Evolutionary conservation across 2,113 vertebrate genomes (phyloP).

Genomic region (Cyanoramphus novaezelandiae): DNA sequence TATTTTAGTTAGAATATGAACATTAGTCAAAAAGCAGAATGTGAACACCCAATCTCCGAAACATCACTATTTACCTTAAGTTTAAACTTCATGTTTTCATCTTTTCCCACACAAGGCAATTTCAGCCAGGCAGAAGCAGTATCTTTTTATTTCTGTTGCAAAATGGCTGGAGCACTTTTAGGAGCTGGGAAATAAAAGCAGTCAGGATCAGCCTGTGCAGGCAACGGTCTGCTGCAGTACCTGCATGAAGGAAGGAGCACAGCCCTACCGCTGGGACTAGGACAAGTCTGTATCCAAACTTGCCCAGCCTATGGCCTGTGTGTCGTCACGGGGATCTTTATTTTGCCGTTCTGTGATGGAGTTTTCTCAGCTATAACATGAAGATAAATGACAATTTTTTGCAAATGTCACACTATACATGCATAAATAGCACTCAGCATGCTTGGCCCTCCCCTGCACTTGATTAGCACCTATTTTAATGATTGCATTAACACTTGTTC

Average conservation of each 20-base stretch:
- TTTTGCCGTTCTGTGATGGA: background rate
- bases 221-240: background rate
- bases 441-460: background rate
- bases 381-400: background rate
- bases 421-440: background rate
- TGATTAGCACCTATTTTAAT: background rate
- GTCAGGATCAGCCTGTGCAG: background rate
- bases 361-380: background rate
- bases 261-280: fast-evolving
- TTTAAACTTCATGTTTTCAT: background rate
- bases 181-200: background rate
- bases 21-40: background rate
- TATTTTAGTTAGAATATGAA: background rate
- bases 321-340: background rate
- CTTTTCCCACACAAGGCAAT: background rate
- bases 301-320: background rate
- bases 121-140: background rate
- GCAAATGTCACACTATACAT: background rate
- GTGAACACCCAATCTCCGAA: background rate
- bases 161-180: background rate
- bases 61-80: background rate
- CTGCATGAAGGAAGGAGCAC: fast-evolving
- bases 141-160: background rate
- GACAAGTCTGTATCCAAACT: background rate
- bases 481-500: background rate